Percentiles rank a stretch among this genome's conserved stretches.
phyloP scores from a whole-genome alignment of 2,888 invertebrate species.

The Plebejus melissa region DNA sequence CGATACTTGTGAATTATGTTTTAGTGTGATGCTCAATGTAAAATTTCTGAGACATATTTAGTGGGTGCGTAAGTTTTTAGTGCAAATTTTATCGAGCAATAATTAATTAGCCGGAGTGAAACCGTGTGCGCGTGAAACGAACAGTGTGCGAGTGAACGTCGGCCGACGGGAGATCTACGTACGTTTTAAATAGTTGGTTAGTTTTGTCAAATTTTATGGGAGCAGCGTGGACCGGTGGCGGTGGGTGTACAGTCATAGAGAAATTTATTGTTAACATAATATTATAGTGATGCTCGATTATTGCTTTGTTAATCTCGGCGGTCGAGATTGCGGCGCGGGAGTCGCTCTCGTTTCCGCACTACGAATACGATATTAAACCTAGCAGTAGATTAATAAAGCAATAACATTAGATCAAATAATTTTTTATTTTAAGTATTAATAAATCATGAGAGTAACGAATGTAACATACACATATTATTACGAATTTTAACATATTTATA shows the following conservation, averaged over 20 bases:
- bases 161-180: conserved; percentile 38
- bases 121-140: conserved; percentile 16
- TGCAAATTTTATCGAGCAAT: conserved; percentile 14
- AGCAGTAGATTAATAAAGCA: conserved; percentile 39
- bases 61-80: not conserved
- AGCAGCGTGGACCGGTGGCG: conserved; percentile 40
- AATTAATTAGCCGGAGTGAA: conserved; percentile 13
- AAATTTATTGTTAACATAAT: conserved; percentile 43
- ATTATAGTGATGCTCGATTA: conserved; percentile 40
- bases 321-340: not conserved
- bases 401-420: conserved; percentile 36
- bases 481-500: conserved; percentile 16
- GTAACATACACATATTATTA: conserved; percentile 26
- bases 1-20: conserved; percentile 8
- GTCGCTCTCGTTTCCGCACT: not conserved
- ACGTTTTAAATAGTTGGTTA: conserved; percentile 39
- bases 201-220: conserved; percentile 39
- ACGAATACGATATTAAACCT: not conserved
- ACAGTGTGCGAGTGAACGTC: conserved; percentile 22
- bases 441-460: conserved; percentile 30
- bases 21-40: conserved; percentile 17
- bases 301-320: conserved; percentile 42
- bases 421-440: conserved; percentile 37
- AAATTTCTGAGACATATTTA: not conserved
- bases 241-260: conserved; percentile 47